Conservation (phyloP, 2,888 invertebrate species). For the Tethea ocularis region DNA sequence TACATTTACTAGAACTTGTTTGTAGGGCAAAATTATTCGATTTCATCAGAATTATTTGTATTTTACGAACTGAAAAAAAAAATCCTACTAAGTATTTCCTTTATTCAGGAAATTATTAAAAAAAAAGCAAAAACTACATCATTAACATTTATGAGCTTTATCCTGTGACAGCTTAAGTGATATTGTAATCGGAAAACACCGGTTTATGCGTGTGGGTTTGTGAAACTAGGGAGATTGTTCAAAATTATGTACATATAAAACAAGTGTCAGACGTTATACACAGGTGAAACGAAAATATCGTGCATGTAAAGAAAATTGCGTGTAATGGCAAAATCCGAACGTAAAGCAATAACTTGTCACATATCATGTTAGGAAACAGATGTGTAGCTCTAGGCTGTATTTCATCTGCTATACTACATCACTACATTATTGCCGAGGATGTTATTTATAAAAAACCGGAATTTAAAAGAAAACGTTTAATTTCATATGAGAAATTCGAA, state of each 20-base stretch:
- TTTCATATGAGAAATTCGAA: neutral
- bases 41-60: too few relatives aligned
- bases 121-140: too few relatives aligned
- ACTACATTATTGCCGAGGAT: neutral
- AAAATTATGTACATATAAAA: conserved; percentile 2
- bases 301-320: conserved; percentile 1
- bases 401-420: neutral
- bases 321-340: neutral
- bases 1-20: too few relatives aligned
- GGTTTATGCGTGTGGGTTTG: neutral
- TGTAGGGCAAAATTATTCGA: too few relatives aligned
- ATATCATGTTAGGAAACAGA: neutral
- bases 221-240: neutral
- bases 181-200: neutral
- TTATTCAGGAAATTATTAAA: too few relatives aligned
- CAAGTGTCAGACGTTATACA: neutral
- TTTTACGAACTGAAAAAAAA: too few relatives aligned
- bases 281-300: conserved; percentile 2
- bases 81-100: too few relatives aligned
- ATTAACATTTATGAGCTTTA: neutral
- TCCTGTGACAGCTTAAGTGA: neutral
- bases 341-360: neutral
- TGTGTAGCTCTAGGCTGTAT: neutral
- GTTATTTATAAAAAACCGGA: neutral
- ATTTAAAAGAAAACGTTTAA: neutral